phyloP scores from a whole-genome alignment of 2,113 vertebrate genomes.

The Dendropsophus ebraccatus region DNA sequence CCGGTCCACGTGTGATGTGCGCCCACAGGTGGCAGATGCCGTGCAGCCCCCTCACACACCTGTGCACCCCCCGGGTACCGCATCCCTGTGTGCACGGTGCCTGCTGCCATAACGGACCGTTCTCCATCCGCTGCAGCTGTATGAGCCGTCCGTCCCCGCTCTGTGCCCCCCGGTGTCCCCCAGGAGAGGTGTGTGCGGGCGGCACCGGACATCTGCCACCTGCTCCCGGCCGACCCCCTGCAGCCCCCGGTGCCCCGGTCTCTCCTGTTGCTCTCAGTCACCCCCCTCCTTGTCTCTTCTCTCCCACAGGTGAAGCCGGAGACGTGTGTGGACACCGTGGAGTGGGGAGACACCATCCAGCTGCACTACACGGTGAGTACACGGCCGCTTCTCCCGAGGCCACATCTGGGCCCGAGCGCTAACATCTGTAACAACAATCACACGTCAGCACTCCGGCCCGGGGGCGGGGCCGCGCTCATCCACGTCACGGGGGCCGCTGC shows the following conservation, averaged over 20 bases:
- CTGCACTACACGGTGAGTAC: constrained; percentile 92
- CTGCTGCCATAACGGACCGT: too few relatives aligned
- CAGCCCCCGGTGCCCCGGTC: not conserved
- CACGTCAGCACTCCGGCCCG: constrained; percentile 84
- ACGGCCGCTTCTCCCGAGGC: constrained; percentile 51
- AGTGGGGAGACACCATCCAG: constrained; percentile 85
- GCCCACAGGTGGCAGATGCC: too few relatives aligned
- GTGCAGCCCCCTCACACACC: too few relatives aligned
- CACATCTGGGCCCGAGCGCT: constrained; percentile 54
- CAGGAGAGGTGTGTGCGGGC: too few relatives aligned
- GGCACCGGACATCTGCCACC: too few relatives aligned
- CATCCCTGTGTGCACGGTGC: not conserved
- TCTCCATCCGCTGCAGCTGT: too few relatives aligned
- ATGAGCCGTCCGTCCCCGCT: too few relatives aligned
- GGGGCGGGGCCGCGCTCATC: too few relatives aligned
- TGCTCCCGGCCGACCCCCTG: too few relatives aligned
- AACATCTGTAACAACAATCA: constrained; percentile 66
- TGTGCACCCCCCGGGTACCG: too few relatives aligned
- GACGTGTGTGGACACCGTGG: constrained; percentile 78
- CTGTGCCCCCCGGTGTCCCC: too few relatives aligned
- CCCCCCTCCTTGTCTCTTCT: not conserved
- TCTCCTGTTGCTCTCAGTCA: not conserved
- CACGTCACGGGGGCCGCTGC: not conserved
- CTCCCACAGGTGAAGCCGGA: constrained; percentile 76
- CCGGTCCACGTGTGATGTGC: not conserved